Percentiles rank a stretch among this genome's conserved stretches.
These are phyloP conservation scores for Noctuana brunneofusca DNA, from an alignment of 2,888 invertebrate genomes.

Conservation along the genomic window DNA sequence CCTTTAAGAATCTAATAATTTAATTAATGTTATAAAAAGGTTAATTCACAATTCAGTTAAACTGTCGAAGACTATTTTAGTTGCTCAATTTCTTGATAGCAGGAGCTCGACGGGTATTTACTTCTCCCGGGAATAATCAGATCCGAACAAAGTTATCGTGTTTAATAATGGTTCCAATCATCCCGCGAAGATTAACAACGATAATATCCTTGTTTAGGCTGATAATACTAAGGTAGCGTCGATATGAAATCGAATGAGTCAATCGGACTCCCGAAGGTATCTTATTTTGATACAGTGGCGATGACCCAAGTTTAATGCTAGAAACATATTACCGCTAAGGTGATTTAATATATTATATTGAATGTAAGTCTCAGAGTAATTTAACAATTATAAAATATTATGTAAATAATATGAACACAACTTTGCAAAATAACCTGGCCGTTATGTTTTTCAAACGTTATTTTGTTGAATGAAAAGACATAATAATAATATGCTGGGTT, in stretches of 20 bases:
- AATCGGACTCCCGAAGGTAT: slow-evolving; percentile 44
- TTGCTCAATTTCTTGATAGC: neutral
- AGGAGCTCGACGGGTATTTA: neutral
- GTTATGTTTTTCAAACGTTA: too few relatives aligned
- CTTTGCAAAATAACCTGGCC: too few relatives aligned
- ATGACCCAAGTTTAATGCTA: slow-evolving; percentile 38
- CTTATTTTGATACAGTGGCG: slow-evolving; percentile 45
- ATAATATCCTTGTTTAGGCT: slow-evolving; percentile 23
- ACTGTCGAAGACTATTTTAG: neutral
- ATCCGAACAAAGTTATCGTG: neutral
- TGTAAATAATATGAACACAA: too few relatives aligned
- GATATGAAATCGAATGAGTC: slow-evolving; percentile 52
- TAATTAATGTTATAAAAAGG: neutral
- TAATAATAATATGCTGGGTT: too few relatives aligned
- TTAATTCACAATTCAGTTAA: neutral
- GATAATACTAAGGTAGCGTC: slow-evolving; percentile 19
- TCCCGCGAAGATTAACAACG: slow-evolving; percentile 3
- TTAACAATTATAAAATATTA: too few relatives aligned
- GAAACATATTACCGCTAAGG: neutral
- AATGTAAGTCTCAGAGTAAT: too few relatives aligned
- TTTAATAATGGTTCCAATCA: slow-evolving; percentile 1
- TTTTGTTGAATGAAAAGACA: too few relatives aligned
- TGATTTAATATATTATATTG: neutral
- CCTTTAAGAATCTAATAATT: too few relatives aligned
- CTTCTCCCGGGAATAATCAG: neutral